A percentile compares a stretch with the other conserved stretches of the same genome.
Evolutionary conservation across 2,797 vertebrate genomes (phyloP).

Genomic region (Bradypodion ventrale): DNA sequence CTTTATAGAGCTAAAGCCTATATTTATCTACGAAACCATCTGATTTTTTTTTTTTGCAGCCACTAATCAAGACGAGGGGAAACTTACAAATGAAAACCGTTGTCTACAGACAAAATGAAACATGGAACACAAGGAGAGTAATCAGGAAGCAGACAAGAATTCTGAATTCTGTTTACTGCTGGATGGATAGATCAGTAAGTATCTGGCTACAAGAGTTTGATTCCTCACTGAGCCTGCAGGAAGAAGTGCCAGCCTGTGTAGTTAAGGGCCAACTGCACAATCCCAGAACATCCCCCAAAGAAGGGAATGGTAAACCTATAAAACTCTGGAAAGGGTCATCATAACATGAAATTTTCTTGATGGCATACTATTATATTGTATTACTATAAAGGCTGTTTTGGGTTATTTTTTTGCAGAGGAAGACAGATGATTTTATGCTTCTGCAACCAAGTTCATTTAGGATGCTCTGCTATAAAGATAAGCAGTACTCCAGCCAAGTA

Average conservation of each 20-base stretch:
- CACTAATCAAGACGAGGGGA: conserved; percentile 37
- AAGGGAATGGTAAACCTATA: too few species aligned
- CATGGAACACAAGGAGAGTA: conserved; percentile 35
- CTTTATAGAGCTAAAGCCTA: conserved; percentile 12
- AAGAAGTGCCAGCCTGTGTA: too few species aligned
- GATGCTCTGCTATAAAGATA: conserved; percentile 25
- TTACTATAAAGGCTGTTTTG: neutral
- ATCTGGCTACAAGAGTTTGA: too few species aligned
- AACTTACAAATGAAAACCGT: conserved; percentile 29
- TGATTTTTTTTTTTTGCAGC: conserved; percentile 54
- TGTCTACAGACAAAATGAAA: conserved; percentile 5
- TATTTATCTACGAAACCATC: conserved; percentile 48
- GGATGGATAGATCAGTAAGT: too few species aligned
- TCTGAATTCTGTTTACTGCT: too few species aligned
- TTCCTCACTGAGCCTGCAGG: too few species aligned
- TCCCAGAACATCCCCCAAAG: too few species aligned
- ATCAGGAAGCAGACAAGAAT: conserved; percentile 34
- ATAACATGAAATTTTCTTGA: too few species aligned
- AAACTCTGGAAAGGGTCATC: too few species aligned
- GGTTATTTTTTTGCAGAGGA: conserved; percentile 10
- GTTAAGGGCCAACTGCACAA: too few species aligned
- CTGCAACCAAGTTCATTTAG: conserved; percentile 30
- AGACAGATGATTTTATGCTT: conserved; percentile 26
- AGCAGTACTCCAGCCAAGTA: conserved; percentile 37
- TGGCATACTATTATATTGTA: too few species aligned